Evolutionary conservation across 2,797 vertebrate species (phyloP).

Genomic region (Helicolenus hilgendorfi): DNA sequence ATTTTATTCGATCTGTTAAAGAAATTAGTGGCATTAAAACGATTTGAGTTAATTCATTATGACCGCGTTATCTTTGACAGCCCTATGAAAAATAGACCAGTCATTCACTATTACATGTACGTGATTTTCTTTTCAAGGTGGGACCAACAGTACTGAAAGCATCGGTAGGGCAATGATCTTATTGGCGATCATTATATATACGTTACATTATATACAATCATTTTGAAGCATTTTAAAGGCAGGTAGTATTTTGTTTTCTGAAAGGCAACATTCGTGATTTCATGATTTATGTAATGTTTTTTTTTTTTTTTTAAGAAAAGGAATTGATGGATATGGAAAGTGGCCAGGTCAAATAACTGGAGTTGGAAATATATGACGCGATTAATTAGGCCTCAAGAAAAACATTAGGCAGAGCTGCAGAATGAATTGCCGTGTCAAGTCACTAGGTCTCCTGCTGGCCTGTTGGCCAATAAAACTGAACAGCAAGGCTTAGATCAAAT

Average conservation of each 20-base stretch:
- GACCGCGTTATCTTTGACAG: too few relatives aligned
- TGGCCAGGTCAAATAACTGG: neutral
- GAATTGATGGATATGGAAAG: neutral
- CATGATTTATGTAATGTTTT: neutral
- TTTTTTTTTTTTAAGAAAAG: rapidly evolving
- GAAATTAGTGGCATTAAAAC: neutral
- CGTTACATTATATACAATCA: too few relatives aligned
- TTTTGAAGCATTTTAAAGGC: neutral
- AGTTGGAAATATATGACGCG: neutral
- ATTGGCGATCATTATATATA: too few relatives aligned
- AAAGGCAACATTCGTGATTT: neutral
- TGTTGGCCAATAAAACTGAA: constrained; percentile 5
- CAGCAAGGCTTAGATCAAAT: neutral
- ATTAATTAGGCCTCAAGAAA: constrained; percentile 8
- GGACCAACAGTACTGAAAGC: neutral
- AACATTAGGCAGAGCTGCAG: neutral
- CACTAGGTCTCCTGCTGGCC: constrained; percentile 1
- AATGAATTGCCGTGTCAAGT: neutral
- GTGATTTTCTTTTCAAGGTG: neutral
- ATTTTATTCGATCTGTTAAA: too few relatives aligned
- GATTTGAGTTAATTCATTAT: neutral
- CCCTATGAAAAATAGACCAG: neutral
- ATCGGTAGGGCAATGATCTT: neutral
- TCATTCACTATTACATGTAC: neutral
- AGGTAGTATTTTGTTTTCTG: neutral